These are phyloP conservation scores for Steinernema hermaphroditum DNA, from an alignment of 2,888 invertebrate genomes.

Conservation along the genomic window DNA sequence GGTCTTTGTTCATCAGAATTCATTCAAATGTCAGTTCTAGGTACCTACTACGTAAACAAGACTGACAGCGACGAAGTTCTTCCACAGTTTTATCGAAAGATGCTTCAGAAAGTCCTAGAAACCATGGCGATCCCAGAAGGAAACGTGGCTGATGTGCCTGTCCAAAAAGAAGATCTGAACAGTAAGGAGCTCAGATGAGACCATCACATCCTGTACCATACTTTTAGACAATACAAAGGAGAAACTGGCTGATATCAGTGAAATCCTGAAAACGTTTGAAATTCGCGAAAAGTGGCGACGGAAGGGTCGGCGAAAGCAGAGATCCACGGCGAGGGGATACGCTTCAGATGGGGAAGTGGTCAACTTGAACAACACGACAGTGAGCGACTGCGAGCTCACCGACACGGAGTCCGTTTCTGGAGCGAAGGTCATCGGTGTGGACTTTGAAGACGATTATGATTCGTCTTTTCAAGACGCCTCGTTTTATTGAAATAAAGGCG, in stretches of 20 bases:
- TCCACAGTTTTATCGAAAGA: slow-evolving; percentile 4
- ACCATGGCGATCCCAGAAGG: not conserved
- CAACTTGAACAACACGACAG: not conserved
- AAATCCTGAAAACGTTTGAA: slow-evolving; percentile 17
- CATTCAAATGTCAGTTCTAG: not conserved
- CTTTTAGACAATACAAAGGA: not conserved
- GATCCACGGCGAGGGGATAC: not conserved
- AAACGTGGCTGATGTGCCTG: not conserved
- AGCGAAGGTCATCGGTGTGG: not conserved
- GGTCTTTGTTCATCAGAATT: not conserved
- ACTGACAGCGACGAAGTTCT: not conserved
- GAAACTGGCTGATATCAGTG: not conserved
- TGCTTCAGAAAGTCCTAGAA: not conserved
- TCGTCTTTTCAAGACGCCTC: no score
- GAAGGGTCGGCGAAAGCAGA: slow-evolving; percentile 9
- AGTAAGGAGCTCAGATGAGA: not conserved
- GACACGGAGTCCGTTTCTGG: slow-evolving; percentile 19
- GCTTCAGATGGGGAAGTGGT: slow-evolving; percentile 9
- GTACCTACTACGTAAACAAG: not conserved
- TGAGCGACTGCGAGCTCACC: slow-evolving; percentile 18
- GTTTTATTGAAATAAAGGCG: no score
- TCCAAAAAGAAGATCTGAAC: not conserved
- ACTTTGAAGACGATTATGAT: not conserved
- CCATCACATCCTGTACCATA: not conserved
- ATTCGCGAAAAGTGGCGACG: slow-evolving; percentile 18